phyloP scores from a whole-genome alignment of 2,797 vertebrate species.

The Catamblyrhynchus diadema region DNA sequence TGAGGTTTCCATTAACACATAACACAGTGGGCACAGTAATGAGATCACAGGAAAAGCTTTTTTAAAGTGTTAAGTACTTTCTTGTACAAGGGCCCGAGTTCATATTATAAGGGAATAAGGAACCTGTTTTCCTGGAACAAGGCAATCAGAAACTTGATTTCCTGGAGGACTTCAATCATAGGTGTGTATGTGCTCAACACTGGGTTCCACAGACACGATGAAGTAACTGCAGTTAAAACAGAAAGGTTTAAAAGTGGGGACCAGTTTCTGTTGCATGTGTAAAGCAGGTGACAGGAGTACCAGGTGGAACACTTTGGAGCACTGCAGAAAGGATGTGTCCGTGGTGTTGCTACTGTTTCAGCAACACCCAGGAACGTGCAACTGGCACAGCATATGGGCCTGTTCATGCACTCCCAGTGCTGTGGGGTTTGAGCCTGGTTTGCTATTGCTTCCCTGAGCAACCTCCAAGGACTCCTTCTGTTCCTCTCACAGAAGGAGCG shows the following conservation, averaged over 20 bases:
- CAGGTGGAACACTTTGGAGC: fast-evolving
- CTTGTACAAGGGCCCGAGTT: background rate
- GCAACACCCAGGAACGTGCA: background rate
- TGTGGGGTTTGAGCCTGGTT: background rate
- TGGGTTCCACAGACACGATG: background rate
- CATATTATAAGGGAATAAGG: background rate
- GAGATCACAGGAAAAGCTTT: constrained; percentile 34
- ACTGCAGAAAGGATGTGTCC: background rate
- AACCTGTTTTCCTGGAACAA: background rate
- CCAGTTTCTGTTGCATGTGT: background rate
- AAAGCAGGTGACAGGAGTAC: background rate
- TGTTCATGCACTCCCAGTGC: fast-evolving
- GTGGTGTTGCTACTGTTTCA: background rate
- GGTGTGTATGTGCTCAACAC: background rate
- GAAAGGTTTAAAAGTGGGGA: background rate
- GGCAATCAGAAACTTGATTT: background rate
- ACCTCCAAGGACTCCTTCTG: background rate
- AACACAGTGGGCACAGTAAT: background rate
- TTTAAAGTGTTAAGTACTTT: background rate
- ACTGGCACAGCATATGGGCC: fast-evolving
- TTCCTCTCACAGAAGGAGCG: background rate
- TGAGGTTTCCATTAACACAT: constrained; percentile 50
- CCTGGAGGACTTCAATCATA: background rate
- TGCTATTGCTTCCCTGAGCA: background rate
- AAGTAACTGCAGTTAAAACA: background rate